A percentile compares a stretch with the other conserved stretches of the same genome.
Conservation (phyloP, 2,797 vertebrate genomes). For the Gallinago stenura region DNA sequence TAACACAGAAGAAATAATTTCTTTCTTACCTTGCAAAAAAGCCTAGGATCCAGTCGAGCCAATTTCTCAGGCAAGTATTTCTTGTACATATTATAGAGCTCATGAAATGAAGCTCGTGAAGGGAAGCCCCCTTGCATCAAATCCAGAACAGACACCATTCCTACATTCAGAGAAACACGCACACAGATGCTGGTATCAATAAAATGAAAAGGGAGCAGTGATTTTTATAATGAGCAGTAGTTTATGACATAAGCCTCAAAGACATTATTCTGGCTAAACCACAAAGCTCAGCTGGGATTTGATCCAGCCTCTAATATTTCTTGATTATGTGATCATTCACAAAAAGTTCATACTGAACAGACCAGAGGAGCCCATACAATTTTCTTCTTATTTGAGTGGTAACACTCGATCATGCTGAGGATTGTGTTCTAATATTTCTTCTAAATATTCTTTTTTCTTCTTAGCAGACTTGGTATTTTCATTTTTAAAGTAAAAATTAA, state of each 20-base stretch:
- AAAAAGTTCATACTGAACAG: neutral
- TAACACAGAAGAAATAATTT: neutral
- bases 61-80: slow-evolving; percentile 95
- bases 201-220: neutral
- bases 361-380: neutral
- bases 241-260: neutral
- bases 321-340: neutral
- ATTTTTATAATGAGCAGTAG: neutral
- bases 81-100: slow-evolving; percentile 99
- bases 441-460: neutral
- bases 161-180: slow-evolving; percentile 68
- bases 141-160: slow-evolving; percentile 98
- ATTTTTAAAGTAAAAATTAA: neutral
- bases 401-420: neutral
- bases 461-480: neutral
- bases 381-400: neutral
- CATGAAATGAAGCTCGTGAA: slow-evolving; percentile 94
- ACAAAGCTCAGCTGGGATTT: neutral
- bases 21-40: slow-evolving; percentile 93
- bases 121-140: slow-evolving; percentile 99
- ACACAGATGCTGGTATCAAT: neutral
- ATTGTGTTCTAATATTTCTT: neutral
- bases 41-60: slow-evolving; percentile 91
- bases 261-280: neutral
- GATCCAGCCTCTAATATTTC: neutral